Base-by-base conservation (phyloP, 1,140 invertebrate species). In the Asobara japonica region DNA sequence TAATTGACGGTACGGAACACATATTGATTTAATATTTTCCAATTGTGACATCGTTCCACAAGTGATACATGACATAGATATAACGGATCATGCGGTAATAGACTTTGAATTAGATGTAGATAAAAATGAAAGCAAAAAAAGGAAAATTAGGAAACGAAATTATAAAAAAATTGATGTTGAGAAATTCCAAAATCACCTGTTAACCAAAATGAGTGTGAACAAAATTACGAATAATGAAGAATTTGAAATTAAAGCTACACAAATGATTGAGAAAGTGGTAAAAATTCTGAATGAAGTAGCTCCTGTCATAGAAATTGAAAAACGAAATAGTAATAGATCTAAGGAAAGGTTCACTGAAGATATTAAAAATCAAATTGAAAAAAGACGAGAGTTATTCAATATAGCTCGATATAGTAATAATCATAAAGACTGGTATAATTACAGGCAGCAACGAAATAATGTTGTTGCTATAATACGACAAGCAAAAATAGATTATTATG, bases 401-500 rank as follows among this genome's bases (percentile, higher is more conserved):
- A 22, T 66, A 16, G 64, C 64, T 27, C 36, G 56, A 60, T 13
- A 60, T 11, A 67, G 30, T 1, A 16, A 18, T 2, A 33, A 33
- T 13, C 11, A 36, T 2, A 10, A 60, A 2, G 31, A 22, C 27
- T 72, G 71, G 62, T 16, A 30, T 20, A 60, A 67, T 7, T 66
- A 60, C 41, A 18, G 27, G 33, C 3, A 13, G 22, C 66, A 56
- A 10, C 66, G 64, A 72, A 72, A 72, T 38, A 33, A 60, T 22
- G 48, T 41, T 22, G 64, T 61, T 4, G n/a, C 20, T 7, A 22
- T 16, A 60, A 18, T 72, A 0, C 48, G 71, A 22, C 30, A 30
- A 8, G 13, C 13, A 25, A 72, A 72, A 61, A 72, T 11, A 31
- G 29, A 60, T 4, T 72, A 66, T 36, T 72, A 56, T 18, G 48